Conservation (phyloP, 2,113 vertebrate genomes). For the Bombycilla garrulus region DNA sequence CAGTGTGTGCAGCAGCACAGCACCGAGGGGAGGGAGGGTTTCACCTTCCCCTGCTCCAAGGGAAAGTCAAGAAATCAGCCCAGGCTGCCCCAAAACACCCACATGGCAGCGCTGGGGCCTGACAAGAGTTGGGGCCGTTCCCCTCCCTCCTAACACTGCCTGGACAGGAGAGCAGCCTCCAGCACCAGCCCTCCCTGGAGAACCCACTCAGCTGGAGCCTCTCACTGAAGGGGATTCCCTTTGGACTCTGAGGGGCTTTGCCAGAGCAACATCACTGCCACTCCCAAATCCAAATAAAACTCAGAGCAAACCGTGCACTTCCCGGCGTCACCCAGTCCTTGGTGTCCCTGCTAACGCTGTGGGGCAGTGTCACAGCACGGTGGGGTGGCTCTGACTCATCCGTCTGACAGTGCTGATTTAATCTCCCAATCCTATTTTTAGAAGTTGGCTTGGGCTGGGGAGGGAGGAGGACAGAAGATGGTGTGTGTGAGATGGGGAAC, state of each 20-base stretch:
- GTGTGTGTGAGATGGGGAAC: neutral
- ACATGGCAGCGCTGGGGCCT: accelerated
- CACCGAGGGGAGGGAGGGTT: neutral
- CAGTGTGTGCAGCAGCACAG: neutral
- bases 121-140: accelerated
- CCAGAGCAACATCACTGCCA: neutral
- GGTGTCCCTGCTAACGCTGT: neutral
- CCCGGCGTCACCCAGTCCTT: neutral
- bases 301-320: accelerated
- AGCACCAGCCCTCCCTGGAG: neutral
- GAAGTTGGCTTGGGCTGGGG: neutral
- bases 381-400: neutral
- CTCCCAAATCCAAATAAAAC: conserved; percentile 12
- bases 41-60: neutral
- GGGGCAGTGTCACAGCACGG: neutral
- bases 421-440: neutral
- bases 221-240: neutral
- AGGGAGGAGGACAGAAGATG: neutral
- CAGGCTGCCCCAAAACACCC: neutral
- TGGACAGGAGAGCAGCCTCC: neutral
- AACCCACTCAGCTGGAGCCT: neutral
- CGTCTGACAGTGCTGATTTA: neutral
- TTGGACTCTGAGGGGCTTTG: neutral
- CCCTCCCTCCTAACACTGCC: neutral
- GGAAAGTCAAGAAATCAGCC: neutral